phyloP scores from a whole-genome alignment of 2,888 invertebrate species.

The Drosophila multiciliata region DNA sequence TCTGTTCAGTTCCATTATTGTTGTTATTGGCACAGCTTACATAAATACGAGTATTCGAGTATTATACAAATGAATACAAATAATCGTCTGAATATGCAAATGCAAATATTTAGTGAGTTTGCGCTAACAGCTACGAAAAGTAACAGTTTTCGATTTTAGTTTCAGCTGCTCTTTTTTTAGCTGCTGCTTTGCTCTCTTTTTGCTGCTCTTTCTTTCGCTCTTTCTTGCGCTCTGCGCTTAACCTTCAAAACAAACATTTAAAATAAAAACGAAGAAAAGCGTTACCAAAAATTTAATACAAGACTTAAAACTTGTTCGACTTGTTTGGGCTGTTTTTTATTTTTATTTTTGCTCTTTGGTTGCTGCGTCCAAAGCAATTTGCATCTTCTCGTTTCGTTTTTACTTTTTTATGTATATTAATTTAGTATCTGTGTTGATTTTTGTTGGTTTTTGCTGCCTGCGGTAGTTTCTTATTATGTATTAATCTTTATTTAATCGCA shows the following conservation, averaged over 20 bases:
- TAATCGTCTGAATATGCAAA: constrained; percentile 33
- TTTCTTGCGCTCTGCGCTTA: constrained; percentile 34
- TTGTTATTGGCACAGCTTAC: constrained; percentile 60
- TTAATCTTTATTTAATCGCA: constrained; percentile 66
- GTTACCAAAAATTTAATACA: constrained; percentile 50
- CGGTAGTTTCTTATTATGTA: constrained; percentile 9
- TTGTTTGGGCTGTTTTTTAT: constrained; percentile 59
- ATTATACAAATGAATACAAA: constrained; percentile 17
- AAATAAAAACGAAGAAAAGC: constrained; percentile 36
- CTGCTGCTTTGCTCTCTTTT: not conserved
- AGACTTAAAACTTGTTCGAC: constrained; percentile 68
- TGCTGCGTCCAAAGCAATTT: constrained; percentile 55
- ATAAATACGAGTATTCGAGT: constrained; percentile 40
- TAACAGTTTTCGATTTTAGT: constrained; percentile 70
- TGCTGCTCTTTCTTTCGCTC: constrained; percentile 5
- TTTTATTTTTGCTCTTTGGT: not conserved
- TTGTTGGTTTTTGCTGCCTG: constrained; percentile 18
- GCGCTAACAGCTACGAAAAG: constrained; percentile 64
- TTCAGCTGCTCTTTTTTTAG: constrained; percentile 32
- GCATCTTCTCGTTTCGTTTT: constrained; percentile 57
- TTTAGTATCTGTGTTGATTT: constrained; percentile 1
- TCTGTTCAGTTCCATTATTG: not conserved
- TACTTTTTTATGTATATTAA: constrained; percentile 17
- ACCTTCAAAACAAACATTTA: constrained; percentile 63
- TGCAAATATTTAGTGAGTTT: constrained; percentile 70